Evolutionary conservation across 2,797 vertebrate genomes (phyloP).

Genomic region (Pseudocheirus occidentalis): DNA sequence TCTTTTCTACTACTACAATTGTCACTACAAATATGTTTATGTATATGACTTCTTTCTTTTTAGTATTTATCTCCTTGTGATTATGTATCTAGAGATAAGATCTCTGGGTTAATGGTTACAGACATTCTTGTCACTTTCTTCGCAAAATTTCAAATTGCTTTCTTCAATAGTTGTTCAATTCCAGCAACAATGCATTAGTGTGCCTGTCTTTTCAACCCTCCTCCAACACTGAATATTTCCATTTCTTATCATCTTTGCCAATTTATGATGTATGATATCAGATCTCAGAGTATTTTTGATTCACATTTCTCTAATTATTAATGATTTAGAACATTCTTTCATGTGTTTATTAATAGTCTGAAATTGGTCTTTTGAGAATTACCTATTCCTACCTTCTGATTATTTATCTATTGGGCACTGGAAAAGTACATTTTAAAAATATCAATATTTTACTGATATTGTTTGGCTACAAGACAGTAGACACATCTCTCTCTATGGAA

Average conservation of each 20-base stretch:
- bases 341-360: background rate
- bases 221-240: background rate
- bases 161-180: background rate
- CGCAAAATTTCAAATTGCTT: background rate
- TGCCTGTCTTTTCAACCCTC: background rate
- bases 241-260: background rate
- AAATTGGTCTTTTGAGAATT: background rate
- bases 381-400: background rate
- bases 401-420: background rate
- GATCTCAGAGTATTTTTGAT: background rate
- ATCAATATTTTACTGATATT: background rate
- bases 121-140: background rate
- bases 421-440: background rate
- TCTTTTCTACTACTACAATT: background rate
- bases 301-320: background rate
- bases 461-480: background rate
- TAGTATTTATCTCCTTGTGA: too few relatives aligned
- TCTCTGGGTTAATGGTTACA: too few relatives aligned
- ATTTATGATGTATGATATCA: background rate
- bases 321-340: background rate
- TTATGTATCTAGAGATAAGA: too few relatives aligned
- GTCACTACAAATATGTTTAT: background rate
- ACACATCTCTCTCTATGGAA: background rate
- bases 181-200: background rate
- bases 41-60: background rate